Base-by-base conservation (phyloP, 2,113 vertebrate genomes). In the Triplophysa dalaica region DNA sequence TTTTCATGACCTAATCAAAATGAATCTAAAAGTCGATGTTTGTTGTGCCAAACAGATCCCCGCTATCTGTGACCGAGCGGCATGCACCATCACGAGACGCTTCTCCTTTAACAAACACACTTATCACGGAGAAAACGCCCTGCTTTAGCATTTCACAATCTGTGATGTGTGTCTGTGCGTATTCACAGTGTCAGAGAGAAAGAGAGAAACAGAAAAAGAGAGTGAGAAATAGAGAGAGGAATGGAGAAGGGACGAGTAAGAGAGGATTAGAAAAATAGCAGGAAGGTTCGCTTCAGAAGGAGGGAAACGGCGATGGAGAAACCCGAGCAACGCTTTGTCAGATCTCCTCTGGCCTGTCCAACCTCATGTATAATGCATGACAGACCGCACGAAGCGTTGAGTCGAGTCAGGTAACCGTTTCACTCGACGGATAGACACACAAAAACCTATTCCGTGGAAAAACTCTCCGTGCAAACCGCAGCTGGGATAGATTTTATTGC, bases 371-470 rank as follows among this genome's bases (percentile, higher is more conserved):
- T 81, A 80, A 80, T 58, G 68, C 78, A 33, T 75, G 63, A 80
- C 78, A 81, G 66, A 70, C 63, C 65, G 70, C 63, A 74, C 7
- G 6, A n/a, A 56, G 17, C 16, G 54, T n/a, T n/a, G 41, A 77
- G 85, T 86, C 75, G 80, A 63, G 52, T 79, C 69, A 76, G 58
- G 84, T 65, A 80, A 38, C 41, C 79, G 78, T 84, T 86, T 85
- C 82, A 77, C 81, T 26, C 52, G 26, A 54, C n/a, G 48, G 26
- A 52, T 3, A 8, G 60, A 73, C 80, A 83, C 80, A 84, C n/a
- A 19, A 29, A 70, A 70, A 63, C 66, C 58, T 12, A 12, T 6
- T 19, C 7, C 6, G 6, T 14, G 56, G 61, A 17, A 58, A 60
- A 82, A 68, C 78, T 64, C 83, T 77, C 56, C 8, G 13, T 41